phyloP scores from a whole-genome alignment of 2,113 vertebrate genomes.

The Eira barbara region DNA sequence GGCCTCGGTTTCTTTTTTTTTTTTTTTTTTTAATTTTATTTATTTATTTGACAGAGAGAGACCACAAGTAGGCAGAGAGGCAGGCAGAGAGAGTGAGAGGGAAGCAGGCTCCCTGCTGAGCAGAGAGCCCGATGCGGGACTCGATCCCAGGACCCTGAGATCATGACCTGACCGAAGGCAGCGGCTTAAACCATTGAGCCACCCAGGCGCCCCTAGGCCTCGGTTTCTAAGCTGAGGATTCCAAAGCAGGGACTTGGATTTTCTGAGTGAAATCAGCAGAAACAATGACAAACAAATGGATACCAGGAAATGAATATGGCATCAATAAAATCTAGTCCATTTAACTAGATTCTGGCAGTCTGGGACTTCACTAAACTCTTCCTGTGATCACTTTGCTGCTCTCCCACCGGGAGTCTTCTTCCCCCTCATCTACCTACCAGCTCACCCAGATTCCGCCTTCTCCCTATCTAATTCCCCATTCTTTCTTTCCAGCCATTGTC shows the following conservation, averaged over 20 bases:
- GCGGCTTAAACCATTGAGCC: no score
- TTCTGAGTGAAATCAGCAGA: conserved; percentile 4
- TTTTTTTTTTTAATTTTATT: no score
- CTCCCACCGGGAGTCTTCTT: neutral
- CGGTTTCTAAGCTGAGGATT: neutral
- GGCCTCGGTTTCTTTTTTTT: neutral
- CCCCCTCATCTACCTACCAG: neutral
- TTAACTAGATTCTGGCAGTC: neutral
- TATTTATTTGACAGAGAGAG: no score
- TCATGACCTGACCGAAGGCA: no score
- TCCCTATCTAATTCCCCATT: neutral
- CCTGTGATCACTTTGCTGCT: neutral
- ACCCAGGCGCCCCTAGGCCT: no score
- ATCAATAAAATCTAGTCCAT: neutral
- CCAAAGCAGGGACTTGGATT: neutral
- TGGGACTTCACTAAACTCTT: neutral
- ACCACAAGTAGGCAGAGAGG: no score
- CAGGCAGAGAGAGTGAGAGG: no score
- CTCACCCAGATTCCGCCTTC: neutral
- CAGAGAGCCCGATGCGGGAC: no score
- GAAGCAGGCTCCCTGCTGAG: no score
- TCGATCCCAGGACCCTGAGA: no score
- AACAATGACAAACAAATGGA: neutral
- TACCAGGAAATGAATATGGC: neutral
- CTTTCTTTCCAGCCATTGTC: neutral